These are phyloP conservation scores for Chymomyza caudatula DNA, from an alignment of 2,888 invertebrate genomes.

Conservation along the genomic window DNA sequence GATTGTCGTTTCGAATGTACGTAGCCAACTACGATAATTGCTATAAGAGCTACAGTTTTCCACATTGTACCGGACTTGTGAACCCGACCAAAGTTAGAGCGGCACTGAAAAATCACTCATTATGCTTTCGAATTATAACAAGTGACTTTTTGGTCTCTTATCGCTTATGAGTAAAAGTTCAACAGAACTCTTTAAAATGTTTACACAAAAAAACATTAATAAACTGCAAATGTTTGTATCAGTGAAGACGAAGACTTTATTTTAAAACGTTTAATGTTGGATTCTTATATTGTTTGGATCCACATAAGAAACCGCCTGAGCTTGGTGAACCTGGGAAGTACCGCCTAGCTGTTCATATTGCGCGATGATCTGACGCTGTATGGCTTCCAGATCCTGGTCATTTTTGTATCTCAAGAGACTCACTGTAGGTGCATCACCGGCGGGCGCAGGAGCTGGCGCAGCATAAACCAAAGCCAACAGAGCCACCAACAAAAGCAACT, in stretches of 20 bases:
- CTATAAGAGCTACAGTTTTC: background rate
- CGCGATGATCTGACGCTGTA: slow-evolving; percentile 67
- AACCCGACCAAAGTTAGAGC: slow-evolving; percentile 35
- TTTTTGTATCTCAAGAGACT: slow-evolving; percentile 58
- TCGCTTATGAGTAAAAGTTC: background rate
- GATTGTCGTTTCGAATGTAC: background rate
- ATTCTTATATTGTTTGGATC: slow-evolving; percentile 54
- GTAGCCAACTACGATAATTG: background rate
- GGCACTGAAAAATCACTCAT: slow-evolving; percentile 39
- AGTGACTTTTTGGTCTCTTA: background rate
- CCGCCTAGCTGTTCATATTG: slow-evolving; percentile 71
- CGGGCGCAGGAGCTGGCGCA: slow-evolving; percentile 32
- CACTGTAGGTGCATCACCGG: slow-evolving; percentile 47
- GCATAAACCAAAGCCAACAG: slow-evolving; percentile 37
- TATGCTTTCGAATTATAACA: slow-evolving; percentile 9
- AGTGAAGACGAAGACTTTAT: background rate
- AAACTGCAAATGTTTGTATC: background rate
- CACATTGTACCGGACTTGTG: slow-evolving; percentile 21
- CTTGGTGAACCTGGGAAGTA: slow-evolving; percentile 58
- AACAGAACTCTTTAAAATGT: background rate
- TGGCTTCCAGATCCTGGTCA: slow-evolving; percentile 60
- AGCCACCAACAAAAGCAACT: slow-evolving; percentile 47
- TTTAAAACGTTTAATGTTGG: slow-evolving; percentile 35
- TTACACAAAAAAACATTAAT: background rate
- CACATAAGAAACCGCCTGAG: slow-evolving; percentile 44